phyloP scores from a whole-genome alignment of 2,113 vertebrate genomes.

The Thunnus thynnus region DNA sequence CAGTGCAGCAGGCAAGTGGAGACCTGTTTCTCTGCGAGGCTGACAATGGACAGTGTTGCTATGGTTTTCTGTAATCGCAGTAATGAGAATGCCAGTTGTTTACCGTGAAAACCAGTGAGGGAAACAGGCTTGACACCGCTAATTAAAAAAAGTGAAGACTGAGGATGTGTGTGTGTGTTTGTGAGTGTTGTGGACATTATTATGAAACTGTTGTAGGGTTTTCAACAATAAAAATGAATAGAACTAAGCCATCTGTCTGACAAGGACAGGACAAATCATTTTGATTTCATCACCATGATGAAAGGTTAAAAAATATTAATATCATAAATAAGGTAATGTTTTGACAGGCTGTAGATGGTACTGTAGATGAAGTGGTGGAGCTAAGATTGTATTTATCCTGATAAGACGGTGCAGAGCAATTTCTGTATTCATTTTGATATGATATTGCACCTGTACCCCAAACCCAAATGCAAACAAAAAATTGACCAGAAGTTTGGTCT shows the following conservation, averaged over 20 bases:
- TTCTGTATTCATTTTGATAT: constrained; percentile 9
- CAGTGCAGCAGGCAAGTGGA: constrained; percentile 44
- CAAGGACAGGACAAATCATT: constrained; percentile 21
- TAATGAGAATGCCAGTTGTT: constrained; percentile 58
- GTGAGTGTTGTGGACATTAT: constrained; percentile 2
- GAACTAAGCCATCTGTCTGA: constrained; percentile 8
- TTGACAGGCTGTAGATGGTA: not conserved
- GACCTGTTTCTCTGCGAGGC: constrained; percentile 45
- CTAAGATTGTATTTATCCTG: no score
- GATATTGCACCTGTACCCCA: not conserved
- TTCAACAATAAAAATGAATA: constrained; percentile 1
- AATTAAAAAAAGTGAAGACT: constrained; percentile 49
- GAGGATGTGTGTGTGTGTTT: not conserved
- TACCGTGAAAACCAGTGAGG: constrained; percentile 33
- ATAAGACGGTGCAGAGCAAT: not conserved
- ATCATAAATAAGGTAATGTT: not conserved
- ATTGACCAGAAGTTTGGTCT: not conserved
- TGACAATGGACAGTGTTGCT: constrained; percentile 63
- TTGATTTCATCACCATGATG: not conserved
- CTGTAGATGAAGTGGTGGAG: no score
- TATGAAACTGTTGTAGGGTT: not conserved
- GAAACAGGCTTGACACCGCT: constrained; percentile 30
- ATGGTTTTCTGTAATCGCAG: constrained; percentile 56
- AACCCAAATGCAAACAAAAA: not conserved
- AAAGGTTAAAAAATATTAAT: constrained; percentile 15